Percentiles rank a stretch among this genome's conserved stretches.
phyloP scores from a whole-genome alignment of 30 jellyfish, hydroid and myxozoan species.

The Aurelia sp. region DNA sequence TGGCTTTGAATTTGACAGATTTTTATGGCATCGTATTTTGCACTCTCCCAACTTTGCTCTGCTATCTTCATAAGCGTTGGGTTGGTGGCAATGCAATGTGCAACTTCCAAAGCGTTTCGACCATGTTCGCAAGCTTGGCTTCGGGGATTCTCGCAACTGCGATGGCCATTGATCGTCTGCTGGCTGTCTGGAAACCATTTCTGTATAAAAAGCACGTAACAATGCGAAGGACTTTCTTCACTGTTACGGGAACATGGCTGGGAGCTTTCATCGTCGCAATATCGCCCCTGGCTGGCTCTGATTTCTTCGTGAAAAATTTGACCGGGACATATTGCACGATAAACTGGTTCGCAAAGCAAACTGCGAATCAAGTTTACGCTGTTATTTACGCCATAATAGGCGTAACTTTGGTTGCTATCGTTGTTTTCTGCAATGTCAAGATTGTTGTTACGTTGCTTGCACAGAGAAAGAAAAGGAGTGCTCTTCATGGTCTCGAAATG shows the following conservation, averaged over 20 bases:
- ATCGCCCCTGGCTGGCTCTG: slow-evolving; percentile 67
- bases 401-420: slow-evolving; percentile 20
- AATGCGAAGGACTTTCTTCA: slow-evolving; percentile 28
- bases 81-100: slow-evolving; percentile 80
- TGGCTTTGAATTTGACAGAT: slow-evolving; percentile 74
- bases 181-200: slow-evolving; percentile 70
- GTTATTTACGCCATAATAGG: slow-evolving; percentile 70
- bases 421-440: slow-evolving; percentile 56
- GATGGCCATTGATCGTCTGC: slow-evolving; percentile 64
- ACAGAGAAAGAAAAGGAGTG: slow-evolving; percentile 8
- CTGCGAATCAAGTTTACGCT: slow-evolving; percentile 54
- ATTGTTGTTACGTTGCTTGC: slow-evolving; percentile 16
- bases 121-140: slow-evolving; percentile 76
- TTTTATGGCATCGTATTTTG: slow-evolving; percentile 73
- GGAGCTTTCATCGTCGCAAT: slow-evolving; percentile 37
- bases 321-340: slow-evolving; percentile 81
- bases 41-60: slow-evolving; percentile 73
- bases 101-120: slow-evolving; percentile 66
- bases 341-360: slow-evolving; percentile 68
- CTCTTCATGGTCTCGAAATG: slow-evolving; percentile 40
- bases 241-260: slow-evolving; percentile 42
- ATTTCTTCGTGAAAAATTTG: slow-evolving; percentile 53
- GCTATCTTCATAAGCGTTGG: slow-evolving; percentile 74
- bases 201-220: slow-evolving; percentile 51
- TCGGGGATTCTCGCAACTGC: slow-evolving; percentile 78